These are phyloP conservation scores for Etia nguti DNA, from an alignment of 2,113 vertebrate genomes.

Conservation along the genomic window DNA sequence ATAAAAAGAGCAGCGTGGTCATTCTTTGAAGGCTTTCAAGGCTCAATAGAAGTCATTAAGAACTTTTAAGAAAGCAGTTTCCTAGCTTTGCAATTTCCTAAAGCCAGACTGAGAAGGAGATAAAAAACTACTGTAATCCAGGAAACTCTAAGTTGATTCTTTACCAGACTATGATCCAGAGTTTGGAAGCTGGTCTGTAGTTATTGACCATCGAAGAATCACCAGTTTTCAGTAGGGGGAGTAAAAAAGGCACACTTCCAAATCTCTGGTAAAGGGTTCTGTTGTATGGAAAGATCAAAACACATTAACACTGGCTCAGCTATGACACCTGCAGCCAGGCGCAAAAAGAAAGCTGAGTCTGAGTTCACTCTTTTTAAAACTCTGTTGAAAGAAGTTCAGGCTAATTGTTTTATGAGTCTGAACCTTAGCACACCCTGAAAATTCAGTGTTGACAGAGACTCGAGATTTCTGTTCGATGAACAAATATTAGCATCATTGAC, in stretches of 20 bases:
- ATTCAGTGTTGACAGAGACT: too few relatives aligned
- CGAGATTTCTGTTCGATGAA: too few relatives aligned
- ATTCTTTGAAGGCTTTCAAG: background rate
- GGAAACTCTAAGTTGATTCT: too few relatives aligned
- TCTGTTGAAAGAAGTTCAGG: background rate
- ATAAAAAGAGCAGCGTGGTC: background rate
- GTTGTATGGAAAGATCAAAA: background rate
- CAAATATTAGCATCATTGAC: background rate
- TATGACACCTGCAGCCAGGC: rapidly evolving
- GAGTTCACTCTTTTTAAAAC: background rate
- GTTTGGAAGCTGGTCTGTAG: background rate
- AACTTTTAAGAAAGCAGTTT: too few relatives aligned
- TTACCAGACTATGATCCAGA: too few relatives aligned
- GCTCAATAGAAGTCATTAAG: too few relatives aligned
- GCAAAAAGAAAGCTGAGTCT: background rate
- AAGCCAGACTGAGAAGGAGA: too few relatives aligned
- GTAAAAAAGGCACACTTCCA: background rate
- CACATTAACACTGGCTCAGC: background rate
- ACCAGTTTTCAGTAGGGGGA: background rate
- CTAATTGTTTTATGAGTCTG: background rate
- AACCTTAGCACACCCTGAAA: background rate
- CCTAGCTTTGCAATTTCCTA: too few relatives aligned
- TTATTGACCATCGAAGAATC: background rate
- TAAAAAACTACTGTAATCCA: too few relatives aligned
- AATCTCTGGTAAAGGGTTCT: background rate